Evolutionary conservation across 2,797 vertebrate species (phyloP).

Genomic region (Mormyrus proboscirostris): DNA sequence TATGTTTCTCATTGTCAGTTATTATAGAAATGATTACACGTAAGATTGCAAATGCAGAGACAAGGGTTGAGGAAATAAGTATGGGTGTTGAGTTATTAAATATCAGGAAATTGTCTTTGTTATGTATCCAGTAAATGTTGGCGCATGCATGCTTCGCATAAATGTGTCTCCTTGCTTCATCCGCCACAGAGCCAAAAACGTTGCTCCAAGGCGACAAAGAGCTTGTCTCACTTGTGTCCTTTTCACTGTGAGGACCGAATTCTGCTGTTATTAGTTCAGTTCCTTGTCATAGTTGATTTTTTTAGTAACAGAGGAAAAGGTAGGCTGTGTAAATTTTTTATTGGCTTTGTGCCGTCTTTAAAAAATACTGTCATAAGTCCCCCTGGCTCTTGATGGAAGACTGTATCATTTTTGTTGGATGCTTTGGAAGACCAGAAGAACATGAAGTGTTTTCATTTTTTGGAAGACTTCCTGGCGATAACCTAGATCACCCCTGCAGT

Average conservation of each 20-base stretch:
- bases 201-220: constrained; percentile 1
- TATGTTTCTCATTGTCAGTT: constrained; percentile 65
- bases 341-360: constrained; percentile 41
- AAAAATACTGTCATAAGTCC: constrained; percentile 60
- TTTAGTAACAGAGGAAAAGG: constrained; percentile 34
- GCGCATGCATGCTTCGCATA: constrained; percentile 66
- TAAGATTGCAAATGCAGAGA: constrained; percentile 72
- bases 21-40: constrained; percentile 73
- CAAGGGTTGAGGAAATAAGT: constrained; percentile 41
- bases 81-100: constrained; percentile 54
- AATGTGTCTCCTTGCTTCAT: constrained; percentile 32
- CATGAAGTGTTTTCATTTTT: constrained; percentile 37
- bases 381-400: constrained; percentile 70
- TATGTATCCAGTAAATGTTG: constrained; percentile 68
- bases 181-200: constrained; percentile 22
- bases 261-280: constrained; percentile 31
- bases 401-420: constrained; percentile 51
- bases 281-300: constrained; percentile 33
- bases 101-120: constrained; percentile 46
- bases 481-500: constrained; percentile 56
- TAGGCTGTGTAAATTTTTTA: constrained; percentile 36
- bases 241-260: background rate
- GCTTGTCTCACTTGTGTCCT: background rate
- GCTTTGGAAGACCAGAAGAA: constrained; percentile 53
- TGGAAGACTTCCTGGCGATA: constrained; percentile 61